Conservation (phyloP, 2,888 invertebrate genomes). For the Lymantria monacha region DNA sequence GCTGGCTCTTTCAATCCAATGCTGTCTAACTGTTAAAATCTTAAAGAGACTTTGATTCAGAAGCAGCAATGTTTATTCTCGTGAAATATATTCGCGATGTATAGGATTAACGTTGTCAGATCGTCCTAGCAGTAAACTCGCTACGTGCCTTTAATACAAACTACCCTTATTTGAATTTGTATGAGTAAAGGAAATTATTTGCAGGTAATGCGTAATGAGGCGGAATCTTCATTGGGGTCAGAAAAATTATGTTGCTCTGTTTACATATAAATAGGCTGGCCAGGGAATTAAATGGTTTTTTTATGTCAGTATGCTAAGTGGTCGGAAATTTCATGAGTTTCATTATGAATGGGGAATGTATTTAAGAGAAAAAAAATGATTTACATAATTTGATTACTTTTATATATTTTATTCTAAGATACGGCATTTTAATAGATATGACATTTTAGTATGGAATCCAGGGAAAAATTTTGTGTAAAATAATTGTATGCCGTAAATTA, state of each 20-base stretch:
- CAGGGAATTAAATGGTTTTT: constrained; percentile 9
- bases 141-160: constrained; percentile 54
- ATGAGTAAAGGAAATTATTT: constrained; percentile 41
- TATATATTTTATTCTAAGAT: no score
- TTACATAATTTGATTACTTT: no score
- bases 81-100: constrained; percentile 27
- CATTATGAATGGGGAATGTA: neutral
- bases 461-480: no score
- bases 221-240: constrained; percentile 27
- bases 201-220: constrained; percentile 42
- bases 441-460: no score
- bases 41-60: neutral
- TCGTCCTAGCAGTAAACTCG: constrained; percentile 43
- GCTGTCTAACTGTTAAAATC: neutral
- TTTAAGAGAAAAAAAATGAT: no score
- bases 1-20: constrained; percentile 3
- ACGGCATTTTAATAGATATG: no score
- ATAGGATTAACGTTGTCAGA: constrained; percentile 18
- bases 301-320: neutral
- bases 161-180: constrained; percentile 47
- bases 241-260: constrained; percentile 15
- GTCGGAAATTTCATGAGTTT: neutral
- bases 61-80: constrained; percentile 28
- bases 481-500: no score
- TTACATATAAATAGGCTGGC: constrained; percentile 13